These are phyloP conservation scores for Siniperca obscura DNA, from an alignment of 2,797 vertebrate genomes.

Conservation along the genomic window DNA sequence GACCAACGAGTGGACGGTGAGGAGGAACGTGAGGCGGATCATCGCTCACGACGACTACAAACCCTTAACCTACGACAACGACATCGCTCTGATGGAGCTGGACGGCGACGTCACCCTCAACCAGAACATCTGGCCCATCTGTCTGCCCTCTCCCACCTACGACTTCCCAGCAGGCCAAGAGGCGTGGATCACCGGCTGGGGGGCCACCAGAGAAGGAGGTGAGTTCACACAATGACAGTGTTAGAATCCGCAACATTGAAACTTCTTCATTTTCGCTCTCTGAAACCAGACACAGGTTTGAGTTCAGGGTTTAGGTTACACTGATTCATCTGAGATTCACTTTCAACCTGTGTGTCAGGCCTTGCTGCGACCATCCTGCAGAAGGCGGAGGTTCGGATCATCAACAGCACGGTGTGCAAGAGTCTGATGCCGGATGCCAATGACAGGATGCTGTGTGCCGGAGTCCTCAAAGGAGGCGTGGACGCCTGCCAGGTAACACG, in stretches of 20 bases:
- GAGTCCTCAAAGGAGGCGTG: conserved; percentile 89
- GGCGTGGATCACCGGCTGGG: conserved; percentile 95
- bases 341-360: conserved; percentile 72
- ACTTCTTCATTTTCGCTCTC: too few relatives aligned
- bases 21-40: conserved; percentile 82
- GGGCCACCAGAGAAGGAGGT: conserved; percentile 90
- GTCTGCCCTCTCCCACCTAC: conserved; percentile 86
- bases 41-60: conserved; percentile 86
- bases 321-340: too few relatives aligned
- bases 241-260: too few relatives aligned
- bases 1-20: conserved; percentile 75
- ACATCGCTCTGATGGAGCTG: conserved; percentile 92
- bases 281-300: too few relatives aligned
- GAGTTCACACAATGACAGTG: conserved; percentile 35
- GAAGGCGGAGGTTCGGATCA: conserved; percentile 91
- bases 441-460: conserved; percentile 91
- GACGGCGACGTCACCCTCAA: conserved; percentile 81
- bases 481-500: conserved; percentile 93
- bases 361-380: conserved; percentile 84
- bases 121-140: conserved; percentile 88
- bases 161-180: conserved; percentile 86
- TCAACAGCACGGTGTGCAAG: conserved; percentile 90
- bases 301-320: too few relatives aligned
- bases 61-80: conserved; percentile 84
- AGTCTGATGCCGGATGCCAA: conserved; percentile 85